A percentile compares a stretch with the other conserved stretches of the same genome.
Conservation (phyloP, 2,797 vertebrate genomes). For the Arctocebus calabarensis region DNA sequence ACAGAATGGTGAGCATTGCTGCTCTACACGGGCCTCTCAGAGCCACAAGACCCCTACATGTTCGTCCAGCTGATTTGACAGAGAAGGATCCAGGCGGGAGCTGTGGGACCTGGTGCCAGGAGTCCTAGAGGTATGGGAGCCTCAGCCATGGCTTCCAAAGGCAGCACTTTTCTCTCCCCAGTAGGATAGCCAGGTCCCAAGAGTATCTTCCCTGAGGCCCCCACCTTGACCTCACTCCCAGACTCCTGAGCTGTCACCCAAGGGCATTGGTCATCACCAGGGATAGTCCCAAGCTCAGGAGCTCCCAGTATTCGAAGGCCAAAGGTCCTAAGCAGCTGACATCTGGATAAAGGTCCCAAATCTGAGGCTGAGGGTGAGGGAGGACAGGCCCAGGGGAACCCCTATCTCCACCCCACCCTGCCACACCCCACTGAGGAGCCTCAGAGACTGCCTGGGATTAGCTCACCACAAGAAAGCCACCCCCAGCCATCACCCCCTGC, state of each 20-base stretch:
- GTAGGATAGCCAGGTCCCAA: neutral
- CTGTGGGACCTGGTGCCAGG: neutral
- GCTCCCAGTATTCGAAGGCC: neutral
- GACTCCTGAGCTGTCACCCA: neutral
- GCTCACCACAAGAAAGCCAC: slow-evolving; percentile 40
- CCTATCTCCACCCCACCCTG: accelerated
- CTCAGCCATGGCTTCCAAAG: slow-evolving; percentile 18
- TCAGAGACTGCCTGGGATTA: slow-evolving; percentile 4
- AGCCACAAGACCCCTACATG: neutral
- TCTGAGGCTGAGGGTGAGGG: neutral
- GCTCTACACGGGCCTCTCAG: neutral
- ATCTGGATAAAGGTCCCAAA: neutral
- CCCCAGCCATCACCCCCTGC: neutral
- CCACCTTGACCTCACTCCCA: neutral
- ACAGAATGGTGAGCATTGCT: neutral
- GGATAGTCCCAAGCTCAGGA: neutral
- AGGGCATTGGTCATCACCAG: neutral
- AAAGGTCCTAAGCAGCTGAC: neutral
- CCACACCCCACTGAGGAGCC: neutral
- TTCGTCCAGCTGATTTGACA: neutral
- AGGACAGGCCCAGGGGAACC: neutral
- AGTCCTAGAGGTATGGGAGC: neutral
- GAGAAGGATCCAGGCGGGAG: neutral
- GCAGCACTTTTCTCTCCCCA: neutral
- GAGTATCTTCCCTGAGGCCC: neutral